Evolutionary conservation across 1,140 invertebrate genomes (phyloP), one percentile per base, ranked within the genome.

Genomic region (Chrysomallon squamiferum): DNA sequence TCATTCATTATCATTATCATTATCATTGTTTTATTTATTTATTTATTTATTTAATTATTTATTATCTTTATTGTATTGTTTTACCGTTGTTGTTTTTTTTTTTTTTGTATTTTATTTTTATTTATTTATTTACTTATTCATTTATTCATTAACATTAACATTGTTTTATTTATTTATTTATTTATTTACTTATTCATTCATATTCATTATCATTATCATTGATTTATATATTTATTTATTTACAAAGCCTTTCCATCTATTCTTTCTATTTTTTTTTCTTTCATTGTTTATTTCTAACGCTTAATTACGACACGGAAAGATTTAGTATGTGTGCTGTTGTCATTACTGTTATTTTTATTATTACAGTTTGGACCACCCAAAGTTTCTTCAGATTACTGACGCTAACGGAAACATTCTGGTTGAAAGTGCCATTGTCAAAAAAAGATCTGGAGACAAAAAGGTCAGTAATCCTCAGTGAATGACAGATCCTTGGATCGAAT

Each of bases 391-490:
- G 35, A 63, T 71, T n/a, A 59, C 50, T 2, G 64, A 71, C 25
- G 65, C 43, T 22, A 63, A 71, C 47, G 69, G 69, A 7, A 63
- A 67, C 38, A 64, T 71, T 2, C 25, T 71, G 3, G 54, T 66
- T 35, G 65, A 71, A 56, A 66, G 22, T 15, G 52, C 69, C 41
- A 45, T 71, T 5, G 56, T 32, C 20, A 66, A 71, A 29, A 43
- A 35, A 20, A 27, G 25, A 9, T 66, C 66, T 15, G 60, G 57
- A n/a, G 69, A 64, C n/a, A 71, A 60, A 49, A 71, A 64, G 65
- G 64, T 71, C 6, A 38, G 35, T n/a, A n/a, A n/a, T n/a, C n/a
- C n/a, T n/a, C n/a, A n/a, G n/a, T n/a, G n/a, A n/a, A n/a, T n/a
- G n/a, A n/a, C n/a, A n/a, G n/a, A n/a, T n/a, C n/a, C n/a, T n/a